Base-by-base conservation (phyloP, 2,888 invertebrate species). In the Lasioglossum oenotherae region DNA sequence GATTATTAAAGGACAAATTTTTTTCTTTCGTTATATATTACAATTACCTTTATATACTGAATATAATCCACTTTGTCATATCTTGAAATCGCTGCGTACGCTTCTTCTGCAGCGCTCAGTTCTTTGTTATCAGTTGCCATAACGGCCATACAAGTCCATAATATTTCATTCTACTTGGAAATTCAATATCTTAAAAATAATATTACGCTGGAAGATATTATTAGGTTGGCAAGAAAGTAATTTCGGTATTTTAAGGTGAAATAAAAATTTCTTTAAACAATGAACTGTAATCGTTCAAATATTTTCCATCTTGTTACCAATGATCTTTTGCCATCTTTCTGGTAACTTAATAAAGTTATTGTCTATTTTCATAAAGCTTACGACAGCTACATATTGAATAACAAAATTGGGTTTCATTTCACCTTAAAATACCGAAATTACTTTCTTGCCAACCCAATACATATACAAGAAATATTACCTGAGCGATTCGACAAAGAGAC, bases 121-220 rank as follows among this genome's bases (percentile, higher is more conserved):
- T 99, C 98, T 94, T 98, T 97, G 86, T 97, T 97, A 89, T 98
- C 97, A 82, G 98, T 98, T 1, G 99, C 97, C 94, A 99, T 96
- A 0, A 98, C 98, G 0, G 99, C 99, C 90, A 99, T 96, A 89
- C 98, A 98, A 0, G 99, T 98, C 99, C 99, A 99, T 27, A 99
- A 95, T n/a, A 97, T 97, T 83, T 96, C 96, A 88, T 96, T 96
- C 94, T 96, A 91, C 8, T 44, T 49, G 69, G 46, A 74, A 75
- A 38, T 38, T 73, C 35, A 14, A 69, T 23, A 67, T 72, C 80
- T 8, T 27, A 41, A 31, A 14, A 8, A 14, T 57, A 16, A 23
- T 71, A 67, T 71, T 41, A 27, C 31, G 49, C 16, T n/a, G 19
- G 12, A 12, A n/a, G n/a, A 57, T 1, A 57, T 27, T 53, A 60